Evolutionary conservation across 2,113 vertebrate species (phyloP), one percentile per base, ranked within the genome.

Genomic region (Eurypyga helias): DNA sequence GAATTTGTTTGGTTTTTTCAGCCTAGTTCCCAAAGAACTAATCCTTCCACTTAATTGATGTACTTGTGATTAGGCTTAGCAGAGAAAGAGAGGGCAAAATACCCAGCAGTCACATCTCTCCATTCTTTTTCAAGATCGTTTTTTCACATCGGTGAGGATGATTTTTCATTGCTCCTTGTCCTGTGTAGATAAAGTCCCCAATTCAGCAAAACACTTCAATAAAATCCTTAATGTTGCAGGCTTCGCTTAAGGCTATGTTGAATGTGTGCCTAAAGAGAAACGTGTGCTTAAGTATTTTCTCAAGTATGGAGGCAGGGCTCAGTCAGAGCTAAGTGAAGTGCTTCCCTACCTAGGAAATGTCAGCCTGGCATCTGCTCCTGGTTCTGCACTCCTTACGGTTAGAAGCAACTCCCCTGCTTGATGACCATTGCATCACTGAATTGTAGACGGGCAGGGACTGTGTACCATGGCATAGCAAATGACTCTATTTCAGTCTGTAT

Each of bases 191-290:
- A 43, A 70, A 79, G 36, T 6, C 49, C 26, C 19, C 43, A 43
- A 38, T 82, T 83, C 36, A 66, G n/a, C 49, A 46, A 72, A 91
- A 43, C 15, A 14, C 45, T 60, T 61, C 0, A 43, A 7, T 4
- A 28, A 41, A 38, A 62, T 61, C 13, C 24, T 67, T 57, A 23
- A 28, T n/a, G 7, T 41, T 78, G 73, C 58, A 24, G 9, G 33
- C 58, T 77, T 7, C 0, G 0, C 26, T 83, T 67, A 9, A 57
- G 19, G n/a, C n/a, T 69, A 52, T 11, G 13, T 17, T 54, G 34
- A 72, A 25, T 26, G 36, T 3, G 13, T 57, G n/a, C 29, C n/a
- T 69, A 34, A 36, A 64, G 84, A 34, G 64, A 85, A 79, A 25
- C 5, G 11, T 28, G 21, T 51, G 62, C 57, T 79, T 17, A 34